Evolutionary conservation across 2,888 invertebrate genomes (phyloP), one percentile per base, ranked within the genome.

Genomic region (Ashinkailepas kermadecensis): DNA sequence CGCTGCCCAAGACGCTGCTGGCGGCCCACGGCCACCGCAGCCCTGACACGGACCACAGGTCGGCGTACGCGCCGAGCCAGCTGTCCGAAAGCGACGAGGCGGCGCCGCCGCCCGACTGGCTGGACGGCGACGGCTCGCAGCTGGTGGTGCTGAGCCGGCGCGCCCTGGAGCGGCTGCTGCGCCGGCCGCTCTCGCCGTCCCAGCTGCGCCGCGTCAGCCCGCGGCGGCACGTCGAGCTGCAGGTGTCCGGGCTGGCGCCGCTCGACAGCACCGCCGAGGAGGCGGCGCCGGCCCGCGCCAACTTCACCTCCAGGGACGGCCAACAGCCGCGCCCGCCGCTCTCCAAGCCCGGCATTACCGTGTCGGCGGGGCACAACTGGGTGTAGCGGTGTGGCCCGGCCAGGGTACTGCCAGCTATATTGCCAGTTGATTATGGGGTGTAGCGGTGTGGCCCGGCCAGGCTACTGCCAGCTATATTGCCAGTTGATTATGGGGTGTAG

Each of bases 161-260:
- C 6, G 74, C 74, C 11, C 21, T 74, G 54, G 74, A 74, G 74
- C 15, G 74, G 39, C 74, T 74, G 74, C 74, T 74, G 54, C 74
- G 74, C 6, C 74, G 74, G 54, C 74, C 74, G 18, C 74, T 74
- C 54, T 23, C 15, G 15, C 23, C 54, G 18, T n/a, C 74, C 54
- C 54, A 74, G 18, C 74, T 74, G 54, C 23, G 23, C 15, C 13
- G 4, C 6, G 39, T 9, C 70, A 21, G 70, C n/a, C 65, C 65
- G 65, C 10, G 23, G 1, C 23, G 25, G n/a, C 9, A 15, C 67
- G n/a, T 9, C 65, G 9, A n/a, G 65, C 65, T 65, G 65, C n/a
- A 65, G 65, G 23, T 65, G 23, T 65, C 65, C 8, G 65, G 65
- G 4, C 10, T n/a, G 65, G 23, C 9, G 65, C 65, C 65, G 23